These are phyloP conservation scores for Polyommatus iphigenia DNA, from an alignment of 2,888 invertebrate genomes.

Conservation along the genomic window DNA sequence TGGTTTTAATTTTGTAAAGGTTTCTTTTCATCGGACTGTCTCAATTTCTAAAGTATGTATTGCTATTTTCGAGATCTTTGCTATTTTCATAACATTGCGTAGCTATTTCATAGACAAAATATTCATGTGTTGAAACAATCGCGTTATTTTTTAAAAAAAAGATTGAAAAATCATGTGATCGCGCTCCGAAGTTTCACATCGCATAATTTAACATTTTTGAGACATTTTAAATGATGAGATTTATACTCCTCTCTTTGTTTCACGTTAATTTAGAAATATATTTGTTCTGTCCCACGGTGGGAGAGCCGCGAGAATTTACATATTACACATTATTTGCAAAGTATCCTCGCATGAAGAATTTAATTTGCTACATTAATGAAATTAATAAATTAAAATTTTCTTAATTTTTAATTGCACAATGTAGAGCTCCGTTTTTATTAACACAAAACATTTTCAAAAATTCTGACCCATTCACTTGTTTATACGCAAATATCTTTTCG, in stretches of 20 bases:
- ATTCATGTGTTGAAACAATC: neutral
- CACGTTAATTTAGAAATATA: conserved; percentile 31
- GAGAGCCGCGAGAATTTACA: conserved; percentile 17
- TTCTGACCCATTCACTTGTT: too few relatives aligned
- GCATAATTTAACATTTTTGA: conserved; percentile 26
- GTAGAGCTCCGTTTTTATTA: neutral
- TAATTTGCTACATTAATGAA: conserved; percentile 5
- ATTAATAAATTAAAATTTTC: neutral
- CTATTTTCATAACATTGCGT: neutral
- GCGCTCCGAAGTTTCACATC: conserved; percentile 16
- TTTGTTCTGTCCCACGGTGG: conserved; percentile 25
- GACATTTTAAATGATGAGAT: conserved; percentile 26
- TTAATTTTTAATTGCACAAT: neutral
- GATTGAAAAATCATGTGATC: conserved; percentile 24
- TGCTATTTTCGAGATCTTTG: neutral
- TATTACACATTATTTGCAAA: conserved; percentile 18
- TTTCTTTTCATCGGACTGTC: neutral
- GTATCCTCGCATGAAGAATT: neutral
- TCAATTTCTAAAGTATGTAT: neutral
- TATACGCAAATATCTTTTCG: too few relatives aligned
- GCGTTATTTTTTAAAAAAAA: conserved; percentile 1
- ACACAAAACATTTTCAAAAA: too few relatives aligned
- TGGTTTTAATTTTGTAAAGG: neutral
- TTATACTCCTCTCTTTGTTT: conserved; percentile 25
- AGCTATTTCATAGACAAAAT: neutral